Base-by-base conservation (phyloP, 2,113 vertebrate species). In the Phylloscopus trochiloides region DNA sequence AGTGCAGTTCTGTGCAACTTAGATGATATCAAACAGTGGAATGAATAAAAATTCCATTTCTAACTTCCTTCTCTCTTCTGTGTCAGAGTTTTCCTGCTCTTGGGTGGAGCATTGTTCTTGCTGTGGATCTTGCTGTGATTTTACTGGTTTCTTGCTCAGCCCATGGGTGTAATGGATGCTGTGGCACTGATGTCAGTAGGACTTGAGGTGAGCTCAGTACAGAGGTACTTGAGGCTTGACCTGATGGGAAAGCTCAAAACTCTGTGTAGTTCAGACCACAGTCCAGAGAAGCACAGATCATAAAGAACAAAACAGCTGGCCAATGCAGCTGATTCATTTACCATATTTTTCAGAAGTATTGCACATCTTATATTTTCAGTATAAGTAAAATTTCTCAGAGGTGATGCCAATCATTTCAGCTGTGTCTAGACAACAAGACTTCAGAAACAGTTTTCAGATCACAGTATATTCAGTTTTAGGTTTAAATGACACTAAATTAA, bases 101-200 rank as follows among this genome's bases (percentile, higher is more conserved):
- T 40, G 25, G 8, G 16, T 43, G 17, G 9, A 66, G 38, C 5
- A 0, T 40, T 77, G 7, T 78, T 91, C 59, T 59, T 59, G 58
- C 34, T 59, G 34, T 63, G n/a, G 61, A 63, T 29, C 42, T 75
- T 74, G 24, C 48, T 67, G 22, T 52, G 52, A n/a, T n/a, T 92
- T 84, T 26, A 9, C 40, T 57, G 73, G n/a, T 81, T 77, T 70
- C 38, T 52, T 71, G 40, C 55, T 38, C 59, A 75, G 45, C 34
- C 36, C 14, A 7, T 3, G 42, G 70, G n/a, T 50, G 70, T 25
- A 55, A 2, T 2, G 2, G 43, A 19, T 4, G 0, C 34, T 57
- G 43, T 48, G 70, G 17, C 34, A 26, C 45, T 62, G 19, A 22
- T 47, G 32, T 58, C 71, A 70, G 20, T 43, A 55, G 79, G 32